These are phyloP conservation scores for Lamellibrachia luymesi DNA, from an alignment of 1,140 invertebrate genomes.

Conservation along the genomic window DNA sequence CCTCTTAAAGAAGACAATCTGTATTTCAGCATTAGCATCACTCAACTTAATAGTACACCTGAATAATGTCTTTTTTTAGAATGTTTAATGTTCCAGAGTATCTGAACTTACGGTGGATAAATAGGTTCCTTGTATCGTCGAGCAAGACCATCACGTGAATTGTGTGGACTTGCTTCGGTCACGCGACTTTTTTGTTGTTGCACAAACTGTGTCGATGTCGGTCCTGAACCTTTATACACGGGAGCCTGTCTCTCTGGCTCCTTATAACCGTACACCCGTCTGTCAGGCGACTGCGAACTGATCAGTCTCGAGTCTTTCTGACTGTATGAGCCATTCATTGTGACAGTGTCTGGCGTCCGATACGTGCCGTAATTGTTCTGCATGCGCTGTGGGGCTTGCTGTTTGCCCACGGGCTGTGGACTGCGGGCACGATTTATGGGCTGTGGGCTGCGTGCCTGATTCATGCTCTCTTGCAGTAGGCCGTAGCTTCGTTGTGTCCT, in stretches of 20 bases:
- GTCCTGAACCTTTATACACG: background rate
- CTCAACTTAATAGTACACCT: background rate
- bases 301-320: background rate
- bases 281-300: background rate
- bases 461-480: background rate
- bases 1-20: too few species aligned
- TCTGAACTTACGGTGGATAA: background rate
- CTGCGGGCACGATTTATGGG: background rate
- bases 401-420: background rate
- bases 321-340: background rate
- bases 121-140: background rate
- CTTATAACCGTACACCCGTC: background rate
- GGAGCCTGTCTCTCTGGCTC: background rate
- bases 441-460: background rate
- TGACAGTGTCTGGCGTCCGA: background rate
- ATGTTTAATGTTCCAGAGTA: background rate
- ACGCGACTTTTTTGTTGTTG: background rate
- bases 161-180: background rate
- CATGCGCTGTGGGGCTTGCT: background rate
- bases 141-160: background rate
- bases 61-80: background rate
- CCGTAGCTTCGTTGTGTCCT: background rate
- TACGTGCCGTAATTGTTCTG: background rate
- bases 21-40: too few species aligned
- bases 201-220: background rate